A percentile compares a stretch with the other conserved stretches of the same genome.
These are phyloP conservation scores for Plagiodera versicolora DNA, from an alignment of 2,888 invertebrate species.

Conservation along the genomic window DNA sequence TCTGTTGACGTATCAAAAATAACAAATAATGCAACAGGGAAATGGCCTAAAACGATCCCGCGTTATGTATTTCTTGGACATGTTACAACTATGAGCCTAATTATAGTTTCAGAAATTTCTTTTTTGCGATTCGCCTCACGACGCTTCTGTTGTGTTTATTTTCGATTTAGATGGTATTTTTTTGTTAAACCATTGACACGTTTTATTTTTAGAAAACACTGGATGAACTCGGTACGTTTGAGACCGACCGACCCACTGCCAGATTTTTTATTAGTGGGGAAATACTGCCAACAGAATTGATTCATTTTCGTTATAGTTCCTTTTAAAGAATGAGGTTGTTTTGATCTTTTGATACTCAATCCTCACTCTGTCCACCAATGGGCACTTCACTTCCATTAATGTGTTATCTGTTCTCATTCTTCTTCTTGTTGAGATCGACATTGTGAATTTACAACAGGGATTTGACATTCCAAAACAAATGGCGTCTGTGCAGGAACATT, in stretches of 20 bases:
- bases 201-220: constrained; percentile 22
- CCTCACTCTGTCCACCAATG: no score
- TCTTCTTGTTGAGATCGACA: no score
- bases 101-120: constrained; percentile 24
- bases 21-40: constrained; percentile 7
- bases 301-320: background rate
- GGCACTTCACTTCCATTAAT: no score
- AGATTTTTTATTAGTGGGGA: background rate
- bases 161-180: constrained; percentile 15
- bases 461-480: no score
- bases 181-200: constrained; percentile 14
- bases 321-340: no score
- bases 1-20: background rate
- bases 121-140: constrained; percentile 24
- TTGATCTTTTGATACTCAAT: no score
- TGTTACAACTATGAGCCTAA: constrained; percentile 31
- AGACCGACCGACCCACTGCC: background rate
- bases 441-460: no score
- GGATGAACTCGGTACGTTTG: background rate
- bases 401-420: no score
- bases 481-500: no score
- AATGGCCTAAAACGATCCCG: constrained; percentile 23
- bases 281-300: background rate
- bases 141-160: constrained; percentile 23
- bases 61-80: constrained; percentile 34